Conservation (phyloP, 2,797 vertebrate species). For the Gadopsis bispinosus region DNA sequence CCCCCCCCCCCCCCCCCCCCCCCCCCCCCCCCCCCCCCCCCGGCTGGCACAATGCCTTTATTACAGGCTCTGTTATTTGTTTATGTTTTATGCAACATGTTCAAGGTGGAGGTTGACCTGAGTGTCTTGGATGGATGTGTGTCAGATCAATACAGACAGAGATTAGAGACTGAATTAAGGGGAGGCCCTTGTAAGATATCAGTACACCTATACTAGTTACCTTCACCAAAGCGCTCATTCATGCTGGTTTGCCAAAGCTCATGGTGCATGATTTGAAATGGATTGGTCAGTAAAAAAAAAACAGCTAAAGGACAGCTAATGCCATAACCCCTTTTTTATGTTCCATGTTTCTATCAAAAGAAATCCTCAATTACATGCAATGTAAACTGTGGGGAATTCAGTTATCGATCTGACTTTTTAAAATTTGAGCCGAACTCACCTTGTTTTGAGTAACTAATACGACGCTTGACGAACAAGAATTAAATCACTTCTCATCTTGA, state of each 20-base stretch:
- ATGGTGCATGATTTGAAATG: not conserved
- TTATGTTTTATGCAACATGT: not conserved
- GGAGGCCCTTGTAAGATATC: not conserved
- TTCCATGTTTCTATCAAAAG: not conserved
- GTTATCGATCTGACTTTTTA: not conserved
- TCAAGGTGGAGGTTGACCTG: not conserved
- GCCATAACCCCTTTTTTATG: not conserved
- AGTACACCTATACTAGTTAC: not conserved
- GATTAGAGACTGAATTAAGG: not conserved
- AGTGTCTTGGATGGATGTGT: not conserved
- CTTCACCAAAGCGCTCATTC: constrained; percentile 3
- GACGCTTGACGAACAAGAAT: not conserved
- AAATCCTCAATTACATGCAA: not conserved
- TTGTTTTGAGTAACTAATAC: not conserved
- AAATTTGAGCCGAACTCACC: not conserved
- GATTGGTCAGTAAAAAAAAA: not conserved
- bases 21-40: no score
- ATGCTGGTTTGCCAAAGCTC: not conserved
- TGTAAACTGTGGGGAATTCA: not conserved
- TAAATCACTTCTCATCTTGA: not conserved
- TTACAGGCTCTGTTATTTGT: not conserved
- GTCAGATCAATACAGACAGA: constrained; percentile 1
- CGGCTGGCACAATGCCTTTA: not conserved
- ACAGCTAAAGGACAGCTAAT: not conserved
- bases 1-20: no score